These are phyloP conservation scores for Drosophila funebris DNA, from an alignment of 1,140 invertebrate genomes.

Conservation along the genomic window DNA sequence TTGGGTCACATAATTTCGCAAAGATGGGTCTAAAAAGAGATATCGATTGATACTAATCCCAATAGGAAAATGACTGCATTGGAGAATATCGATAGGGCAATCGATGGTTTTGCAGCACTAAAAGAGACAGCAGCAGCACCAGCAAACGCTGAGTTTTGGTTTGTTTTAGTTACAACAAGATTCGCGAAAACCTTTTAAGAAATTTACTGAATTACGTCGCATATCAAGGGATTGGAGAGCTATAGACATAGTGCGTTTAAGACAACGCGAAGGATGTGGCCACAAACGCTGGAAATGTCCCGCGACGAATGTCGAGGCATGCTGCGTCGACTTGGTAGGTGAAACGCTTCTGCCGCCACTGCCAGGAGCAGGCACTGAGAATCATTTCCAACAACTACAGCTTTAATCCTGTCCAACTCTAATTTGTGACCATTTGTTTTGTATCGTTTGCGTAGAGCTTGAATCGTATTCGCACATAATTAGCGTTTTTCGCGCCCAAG, in stretches of 20 bases:
- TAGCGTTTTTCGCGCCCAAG: constrained; percentile 95
- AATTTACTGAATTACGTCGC: constrained; percentile 51
- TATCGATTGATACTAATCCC: not conserved
- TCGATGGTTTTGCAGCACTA: constrained; percentile 42
- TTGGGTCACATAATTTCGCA: constrained; percentile 2
- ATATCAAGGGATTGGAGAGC: constrained; percentile 45
- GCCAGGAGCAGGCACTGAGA: constrained; percentile 31
- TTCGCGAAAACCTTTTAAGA: constrained; percentile 50
- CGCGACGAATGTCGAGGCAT: constrained; percentile 93
- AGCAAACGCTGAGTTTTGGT: constrained; percentile 52
- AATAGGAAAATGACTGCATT: not conserved
- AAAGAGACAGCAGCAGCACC: constrained; percentile 38
- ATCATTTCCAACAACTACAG: not conserved
- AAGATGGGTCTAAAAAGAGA: not conserved
- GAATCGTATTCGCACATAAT: constrained; percentile 95
- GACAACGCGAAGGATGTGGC: constrained; percentile 86
- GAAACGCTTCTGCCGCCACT: constrained; percentile 31
- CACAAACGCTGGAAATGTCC: constrained; percentile 89
- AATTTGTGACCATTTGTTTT: constrained; percentile 29
- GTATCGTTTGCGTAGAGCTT: constrained; percentile 87
- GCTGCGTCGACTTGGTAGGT: constrained; percentile 91
- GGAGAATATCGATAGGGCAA: constrained; percentile 25
- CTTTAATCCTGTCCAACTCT: not conserved
- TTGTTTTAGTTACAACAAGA: constrained; percentile 55
- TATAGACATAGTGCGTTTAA: constrained; percentile 54